Conservation (phyloP, 1,140 invertebrate genomes). For the Cherax destructor region DNA sequence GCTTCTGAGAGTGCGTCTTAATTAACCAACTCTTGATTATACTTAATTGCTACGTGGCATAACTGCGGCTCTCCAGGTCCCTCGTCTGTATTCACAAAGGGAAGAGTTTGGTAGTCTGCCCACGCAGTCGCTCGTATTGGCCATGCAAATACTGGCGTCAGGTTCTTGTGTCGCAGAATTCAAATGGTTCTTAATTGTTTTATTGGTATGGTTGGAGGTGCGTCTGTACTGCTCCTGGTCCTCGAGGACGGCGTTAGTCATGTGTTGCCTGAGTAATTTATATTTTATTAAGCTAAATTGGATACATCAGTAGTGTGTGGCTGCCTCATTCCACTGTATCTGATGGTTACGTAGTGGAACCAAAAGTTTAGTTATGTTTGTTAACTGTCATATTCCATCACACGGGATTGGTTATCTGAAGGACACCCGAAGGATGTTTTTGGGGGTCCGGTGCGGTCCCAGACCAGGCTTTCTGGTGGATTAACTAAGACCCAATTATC, state of each 20-base stretch:
- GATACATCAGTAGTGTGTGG: too few relatives aligned
- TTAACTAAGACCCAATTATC: too few relatives aligned
- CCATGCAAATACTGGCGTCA: conserved; percentile 24
- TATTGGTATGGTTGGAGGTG: not conserved
- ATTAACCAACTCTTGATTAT: conserved; percentile 48
- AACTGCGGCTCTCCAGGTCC: conserved; percentile 18
- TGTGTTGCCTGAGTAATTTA: conserved; percentile 9
- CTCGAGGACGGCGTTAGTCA: conserved; percentile 19
- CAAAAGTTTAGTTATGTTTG: too few relatives aligned
- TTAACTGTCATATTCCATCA: not conserved
- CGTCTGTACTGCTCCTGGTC: not conserved
- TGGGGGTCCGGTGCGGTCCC: too few relatives aligned
- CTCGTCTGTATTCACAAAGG: conserved; percentile 49
- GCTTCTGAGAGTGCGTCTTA: conserved; percentile 22
- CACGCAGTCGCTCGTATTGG: not conserved
- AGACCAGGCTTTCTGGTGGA: too few relatives aligned
- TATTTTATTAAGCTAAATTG: too few relatives aligned
- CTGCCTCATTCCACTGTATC: too few relatives aligned
- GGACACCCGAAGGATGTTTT: too few relatives aligned
- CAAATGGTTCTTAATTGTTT: conserved; percentile 34
- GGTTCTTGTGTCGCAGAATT: conserved; percentile 18
- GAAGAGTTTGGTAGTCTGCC: conserved; percentile 1
- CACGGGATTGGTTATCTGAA: too few relatives aligned
- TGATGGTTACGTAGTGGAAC: too few relatives aligned
- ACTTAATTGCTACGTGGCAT: conserved; percentile 55